A percentile compares a stretch with the other conserved stretches of the same genome.
phyloP scores from a whole-genome alignment of 2,888 invertebrate species.

The Furcula furcula region DNA sequence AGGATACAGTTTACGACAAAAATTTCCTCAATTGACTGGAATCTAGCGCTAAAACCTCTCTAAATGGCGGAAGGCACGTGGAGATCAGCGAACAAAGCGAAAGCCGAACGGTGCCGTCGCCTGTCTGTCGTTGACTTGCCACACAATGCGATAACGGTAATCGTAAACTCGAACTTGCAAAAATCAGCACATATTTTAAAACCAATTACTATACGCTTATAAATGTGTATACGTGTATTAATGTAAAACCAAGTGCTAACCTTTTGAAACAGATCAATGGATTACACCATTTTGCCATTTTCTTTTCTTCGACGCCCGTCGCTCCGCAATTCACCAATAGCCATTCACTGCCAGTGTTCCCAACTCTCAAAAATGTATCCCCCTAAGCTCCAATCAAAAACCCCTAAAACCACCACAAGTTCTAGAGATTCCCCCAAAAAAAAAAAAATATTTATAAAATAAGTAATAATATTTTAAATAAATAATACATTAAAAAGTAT shows the following conservation, averaged over 20 bases:
- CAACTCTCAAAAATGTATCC: too few species aligned
- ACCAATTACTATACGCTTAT: too few species aligned
- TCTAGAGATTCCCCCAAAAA: too few species aligned
- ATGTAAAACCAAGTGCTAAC: constrained; percentile 67
- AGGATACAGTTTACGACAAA: constrained; percentile 6
- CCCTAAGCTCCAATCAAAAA: too few species aligned
- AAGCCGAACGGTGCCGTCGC: constrained; percentile 52
- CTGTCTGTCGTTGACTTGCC: constrained; percentile 30
- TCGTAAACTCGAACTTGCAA: constrained; percentile 15
- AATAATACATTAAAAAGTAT: too few species aligned
- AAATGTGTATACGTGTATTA: too few species aligned
- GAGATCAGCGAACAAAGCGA: constrained; percentile 79
- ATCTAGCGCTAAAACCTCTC: constrained; percentile 32
- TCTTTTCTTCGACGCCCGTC: constrained; percentile 42
- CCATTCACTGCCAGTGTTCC: constrained; percentile 17
- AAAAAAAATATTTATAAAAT: too few species aligned
- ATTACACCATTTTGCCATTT: constrained; percentile 72
- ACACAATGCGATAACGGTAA: constrained; percentile 50
- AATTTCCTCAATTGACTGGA: constrained; percentile 16
- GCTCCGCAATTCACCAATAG: constrained; percentile 19
- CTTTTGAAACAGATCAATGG: constrained; percentile 54
- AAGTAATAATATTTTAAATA: too few species aligned
- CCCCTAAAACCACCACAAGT: too few species aligned
- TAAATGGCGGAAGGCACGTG: constrained; percentile 81
- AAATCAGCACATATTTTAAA: constrained; percentile 16